A percentile compares a stretch with the other conserved stretches of the same genome.
phyloP scores from a whole-genome alignment of 2,888 invertebrate genomes.

The Protophormia terraenovae region DNA sequence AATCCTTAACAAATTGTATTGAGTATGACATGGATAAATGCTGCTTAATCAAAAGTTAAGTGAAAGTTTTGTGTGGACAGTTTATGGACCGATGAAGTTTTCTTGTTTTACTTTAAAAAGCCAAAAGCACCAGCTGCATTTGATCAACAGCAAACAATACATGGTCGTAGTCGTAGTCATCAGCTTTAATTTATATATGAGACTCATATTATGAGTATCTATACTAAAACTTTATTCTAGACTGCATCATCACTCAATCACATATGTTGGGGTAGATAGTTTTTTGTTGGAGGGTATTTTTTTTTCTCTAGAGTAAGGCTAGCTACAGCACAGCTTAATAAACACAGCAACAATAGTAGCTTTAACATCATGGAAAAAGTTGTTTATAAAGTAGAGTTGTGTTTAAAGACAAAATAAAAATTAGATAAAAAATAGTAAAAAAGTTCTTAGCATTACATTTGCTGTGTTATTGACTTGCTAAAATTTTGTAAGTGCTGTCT shows the following conservation, averaged over 20 bases:
- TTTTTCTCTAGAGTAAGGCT: not conserved
- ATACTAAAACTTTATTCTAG: slow-evolving; percentile 1
- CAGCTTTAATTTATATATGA: no score
- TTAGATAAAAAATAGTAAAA: not conserved
- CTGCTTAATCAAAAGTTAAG: slow-evolving; percentile 80
- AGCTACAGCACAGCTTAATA: slow-evolving; percentile 54
- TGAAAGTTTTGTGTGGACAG: slow-evolving; percentile 71
- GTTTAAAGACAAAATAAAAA: not conserved
- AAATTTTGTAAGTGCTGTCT: slow-evolving; percentile 8
- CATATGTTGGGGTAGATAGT: slow-evolving; percentile 57
- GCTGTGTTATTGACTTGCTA: slow-evolving; percentile 60
- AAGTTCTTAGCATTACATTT: slow-evolving; percentile 7
- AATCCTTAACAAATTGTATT: slow-evolving; percentile 62
- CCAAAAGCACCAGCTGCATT: slow-evolving; percentile 64
- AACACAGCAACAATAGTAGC: slow-evolving; percentile 38
- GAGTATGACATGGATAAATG: slow-evolving; percentile 74
- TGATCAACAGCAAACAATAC: slow-evolving; percentile 45
- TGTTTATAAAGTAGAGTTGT: slow-evolving; percentile 43
- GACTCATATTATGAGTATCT: no score
- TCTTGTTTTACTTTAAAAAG: not conserved
- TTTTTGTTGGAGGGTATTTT: slow-evolving; percentile 24
- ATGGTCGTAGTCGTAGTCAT: no score
- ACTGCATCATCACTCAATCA: slow-evolving; percentile 64
- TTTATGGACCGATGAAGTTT: slow-evolving; percentile 65
- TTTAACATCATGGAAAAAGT: slow-evolving; percentile 9